Evolutionary conservation across 1,140 invertebrate genomes (phyloP).

Genomic region (Hypsibius dujardini): DNA sequence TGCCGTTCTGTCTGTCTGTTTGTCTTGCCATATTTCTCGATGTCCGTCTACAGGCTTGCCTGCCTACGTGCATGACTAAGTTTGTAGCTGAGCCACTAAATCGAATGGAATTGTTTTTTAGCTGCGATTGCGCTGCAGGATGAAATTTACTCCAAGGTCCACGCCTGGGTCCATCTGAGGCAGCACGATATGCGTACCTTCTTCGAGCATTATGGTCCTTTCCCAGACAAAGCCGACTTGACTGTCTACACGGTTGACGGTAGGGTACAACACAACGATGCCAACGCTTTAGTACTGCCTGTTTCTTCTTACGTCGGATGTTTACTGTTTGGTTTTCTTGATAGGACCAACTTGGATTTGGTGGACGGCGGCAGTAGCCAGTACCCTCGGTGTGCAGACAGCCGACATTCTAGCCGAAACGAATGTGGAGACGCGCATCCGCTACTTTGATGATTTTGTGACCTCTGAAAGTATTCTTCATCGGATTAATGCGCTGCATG

Average conservation of each 20-base stretch:
- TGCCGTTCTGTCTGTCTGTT: not conserved
- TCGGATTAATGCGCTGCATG: no score
- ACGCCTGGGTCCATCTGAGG: not conserved
- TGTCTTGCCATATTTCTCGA: not conserved
- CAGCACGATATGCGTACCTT: not conserved
- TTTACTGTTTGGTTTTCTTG: not conserved
- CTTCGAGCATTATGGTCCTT: not conserved
- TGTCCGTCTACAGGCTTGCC: not conserved
- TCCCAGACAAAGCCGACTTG: not conserved
- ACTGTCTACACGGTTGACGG: not conserved
- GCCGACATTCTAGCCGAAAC: no score
- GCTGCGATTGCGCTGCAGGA: not conserved
- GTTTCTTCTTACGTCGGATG: not conserved
- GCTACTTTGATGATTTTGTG: no score
- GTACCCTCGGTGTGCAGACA: no score
- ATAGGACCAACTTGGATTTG: slow-evolving; percentile 5
- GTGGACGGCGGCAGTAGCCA: slow-evolving; percentile 22
- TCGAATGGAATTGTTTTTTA: not conserved
- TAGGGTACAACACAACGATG: not conserved
- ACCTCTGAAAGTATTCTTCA: no score
- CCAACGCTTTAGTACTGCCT: not conserved
- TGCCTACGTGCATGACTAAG: not conserved
- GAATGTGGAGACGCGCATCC: no score
- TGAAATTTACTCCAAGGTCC: not conserved
- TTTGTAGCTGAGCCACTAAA: not conserved